These are phyloP conservation scores for Antedon mediterranea DNA, from an alignment of 53 echinoderm and acorn worm genomes.

Conservation along the genomic window DNA sequence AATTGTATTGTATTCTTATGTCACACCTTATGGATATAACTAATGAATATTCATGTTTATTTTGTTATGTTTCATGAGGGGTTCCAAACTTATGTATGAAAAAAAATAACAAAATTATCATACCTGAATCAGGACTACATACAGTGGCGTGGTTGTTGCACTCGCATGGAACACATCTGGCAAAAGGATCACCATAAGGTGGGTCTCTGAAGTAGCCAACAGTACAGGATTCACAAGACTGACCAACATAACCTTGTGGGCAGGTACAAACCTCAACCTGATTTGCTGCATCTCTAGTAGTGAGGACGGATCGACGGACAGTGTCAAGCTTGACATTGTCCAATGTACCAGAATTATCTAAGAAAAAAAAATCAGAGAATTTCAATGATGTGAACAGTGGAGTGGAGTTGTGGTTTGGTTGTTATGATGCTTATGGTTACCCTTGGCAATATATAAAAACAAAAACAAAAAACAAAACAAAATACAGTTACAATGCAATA, in stretches of 20 bases:
- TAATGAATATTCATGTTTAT: no score
- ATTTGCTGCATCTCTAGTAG: conserved; percentile 26
- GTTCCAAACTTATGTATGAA: no score
- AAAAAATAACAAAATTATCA: not conserved
- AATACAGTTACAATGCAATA: no score
- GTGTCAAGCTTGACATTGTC: conserved; percentile 69
- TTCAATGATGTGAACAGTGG: not conserved
- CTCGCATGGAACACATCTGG: conserved; percentile 82
- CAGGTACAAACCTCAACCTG: conserved; percentile 86
- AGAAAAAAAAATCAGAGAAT: not conserved
- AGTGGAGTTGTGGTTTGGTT: no score
- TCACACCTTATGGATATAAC: no score
- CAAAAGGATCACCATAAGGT: conserved; percentile 52
- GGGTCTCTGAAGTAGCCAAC: conserved; percentile 69
- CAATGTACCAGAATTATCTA: conserved; percentile 53
- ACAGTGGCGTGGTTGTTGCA: conserved; percentile 78
- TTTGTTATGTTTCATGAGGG: no score
- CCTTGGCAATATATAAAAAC: no score
- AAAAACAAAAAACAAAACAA: no score
- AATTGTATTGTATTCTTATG: not conserved
- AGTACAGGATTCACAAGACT: conserved; percentile 91
- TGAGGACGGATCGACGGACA: conserved; percentile 49
- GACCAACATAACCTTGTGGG: conserved; percentile 76
- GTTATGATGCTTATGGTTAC: no score
- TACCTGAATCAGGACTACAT: conserved; percentile 75